Base-by-base conservation (phyloP, 2,888 invertebrate species). In the Ametastegia equiseti region DNA sequence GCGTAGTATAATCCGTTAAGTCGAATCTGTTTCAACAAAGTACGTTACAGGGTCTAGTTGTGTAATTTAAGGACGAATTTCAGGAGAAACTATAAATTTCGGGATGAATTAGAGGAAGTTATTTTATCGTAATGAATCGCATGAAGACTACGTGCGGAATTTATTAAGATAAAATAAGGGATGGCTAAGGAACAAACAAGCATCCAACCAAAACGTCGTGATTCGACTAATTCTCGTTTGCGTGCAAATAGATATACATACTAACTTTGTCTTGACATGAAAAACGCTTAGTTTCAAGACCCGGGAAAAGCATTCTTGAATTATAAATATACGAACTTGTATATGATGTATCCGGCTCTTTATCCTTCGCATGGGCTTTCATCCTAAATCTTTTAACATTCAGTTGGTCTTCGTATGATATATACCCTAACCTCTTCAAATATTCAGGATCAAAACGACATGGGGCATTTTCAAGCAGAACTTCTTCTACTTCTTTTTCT, bases 241-340 rank as follows among this genome's bases (percentile, higher is more conserved):
- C 71, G 45, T 71, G 71, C 27, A 67, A 39, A 67, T 36, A 42
- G 1, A 27, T n/a, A n/a, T n/a, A n/a, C n/a, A n/a, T n/a, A 5
- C 27, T 23, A 45, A 71, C 45, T 71, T 71, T 2, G 30, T 71
- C 27, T 71, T 71, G 71, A 71, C 71, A 71, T 47, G 45, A 71
- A 30, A 71, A 71, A 71, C 71, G 71, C 27, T 71, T 71, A 71
- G 71, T 45, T 71, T 47, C 71, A 71, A 47, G 15, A 19, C n/a
- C 36, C 23, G 45, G 71, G 71, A 71, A 47, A 45, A 71, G 27
- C 27, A 15, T 30, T 9, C 42, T 11, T 36, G 39, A n/a, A 67
- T 19, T 39, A 36, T 67, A 39, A 7, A 67, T n/a, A n/a, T 67
- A 39, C 1, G 39, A 39, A 30, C 15, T 42, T 42, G 30, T 39